Conservation (phyloP, 2,797 vertebrate genomes). For the Adelosebastes latens region DNA sequence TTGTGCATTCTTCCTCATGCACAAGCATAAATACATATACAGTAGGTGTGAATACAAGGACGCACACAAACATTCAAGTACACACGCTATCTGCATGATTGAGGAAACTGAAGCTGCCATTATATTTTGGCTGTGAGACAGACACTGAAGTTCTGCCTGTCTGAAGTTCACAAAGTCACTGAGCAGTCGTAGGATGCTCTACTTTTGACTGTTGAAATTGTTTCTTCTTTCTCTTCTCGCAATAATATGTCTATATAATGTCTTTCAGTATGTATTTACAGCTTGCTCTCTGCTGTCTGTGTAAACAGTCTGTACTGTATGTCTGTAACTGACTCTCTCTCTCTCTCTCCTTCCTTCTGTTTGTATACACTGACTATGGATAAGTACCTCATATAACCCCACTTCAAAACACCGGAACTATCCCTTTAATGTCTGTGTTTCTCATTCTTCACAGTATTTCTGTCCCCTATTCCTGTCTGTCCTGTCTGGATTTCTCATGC, state of each 20-base stretch:
- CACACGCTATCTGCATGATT: constrained; percentile 38
- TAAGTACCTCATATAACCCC: too few species aligned
- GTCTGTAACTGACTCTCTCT: neutral
- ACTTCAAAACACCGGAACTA: too few species aligned
- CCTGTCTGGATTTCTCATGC: constrained; percentile 60
- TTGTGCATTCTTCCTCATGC: neutral
- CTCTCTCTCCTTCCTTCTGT: neutral
- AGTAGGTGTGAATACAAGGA: constrained; percentile 18
- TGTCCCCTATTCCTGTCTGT: constrained; percentile 40
- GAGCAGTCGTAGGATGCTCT: constrained; percentile 4
- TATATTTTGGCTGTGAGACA: constrained; percentile 42
- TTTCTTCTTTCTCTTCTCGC: neutral
- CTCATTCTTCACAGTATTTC: constrained; percentile 26
- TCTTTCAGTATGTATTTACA: constrained; percentile 2
- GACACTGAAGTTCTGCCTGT: constrained; percentile 28
- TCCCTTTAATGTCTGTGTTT: constrained; percentile 13
- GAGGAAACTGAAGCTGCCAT: constrained; percentile 53
- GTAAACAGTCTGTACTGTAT: neutral
- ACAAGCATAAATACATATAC: constrained; percentile 15
- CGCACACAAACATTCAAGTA: constrained; percentile 20
- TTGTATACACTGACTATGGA: neutral
- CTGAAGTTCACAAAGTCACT: constrained; percentile 55
- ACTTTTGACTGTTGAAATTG: neutral
- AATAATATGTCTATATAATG: neutral
- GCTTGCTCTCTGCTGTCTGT: neutral